These are phyloP conservation scores for Synergus japonicus DNA, from an alignment of 2,888 invertebrate genomes.

Conservation along the genomic window DNA sequence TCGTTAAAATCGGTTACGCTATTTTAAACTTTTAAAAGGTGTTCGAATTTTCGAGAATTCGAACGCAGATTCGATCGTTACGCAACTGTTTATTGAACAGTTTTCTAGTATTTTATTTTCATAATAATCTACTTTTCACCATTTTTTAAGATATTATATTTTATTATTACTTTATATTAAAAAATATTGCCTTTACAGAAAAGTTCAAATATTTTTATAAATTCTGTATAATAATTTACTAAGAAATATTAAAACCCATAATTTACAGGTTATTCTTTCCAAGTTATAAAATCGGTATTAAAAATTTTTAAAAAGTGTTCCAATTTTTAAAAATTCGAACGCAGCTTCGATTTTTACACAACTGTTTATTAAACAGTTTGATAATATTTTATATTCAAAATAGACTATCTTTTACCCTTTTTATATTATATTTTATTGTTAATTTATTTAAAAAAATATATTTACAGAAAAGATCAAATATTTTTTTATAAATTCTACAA, in stretches of 20 bases:
- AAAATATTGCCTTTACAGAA: too few species aligned
- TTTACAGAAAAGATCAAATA: too few species aligned
- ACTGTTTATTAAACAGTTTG: neutral
- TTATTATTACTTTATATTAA: too few species aligned
- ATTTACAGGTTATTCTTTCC: constrained; percentile 58
- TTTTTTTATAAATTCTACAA: too few species aligned
- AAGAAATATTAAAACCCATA: constrained; percentile 40
- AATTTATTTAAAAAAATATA: too few species aligned
- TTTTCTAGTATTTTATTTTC: too few species aligned
- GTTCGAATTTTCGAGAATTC: constrained; percentile 66
- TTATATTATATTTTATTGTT: too few species aligned
- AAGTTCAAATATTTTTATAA: neutral
- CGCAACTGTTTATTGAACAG: constrained; percentile 40
- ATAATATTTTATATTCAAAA: constrained; percentile 9
- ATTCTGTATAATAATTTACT: constrained; percentile 32
- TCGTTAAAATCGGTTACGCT: neutral
- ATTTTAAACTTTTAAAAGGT: constrained; percentile 35
- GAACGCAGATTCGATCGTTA: constrained; percentile 68
- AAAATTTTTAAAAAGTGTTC: neutral
- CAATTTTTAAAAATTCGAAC: neutral
- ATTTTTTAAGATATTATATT: too few species aligned
- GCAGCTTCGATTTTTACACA: neutral
- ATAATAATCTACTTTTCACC: too few species aligned
- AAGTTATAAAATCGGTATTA: too few species aligned
- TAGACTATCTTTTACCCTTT: neutral